Percentiles rank a stretch among this genome's conserved stretches.
These are phyloP conservation scores for Sphaerolaimus hirsutus DNA, from an alignment of 2,888 invertebrate species.

Conservation along the genomic window DNA sequence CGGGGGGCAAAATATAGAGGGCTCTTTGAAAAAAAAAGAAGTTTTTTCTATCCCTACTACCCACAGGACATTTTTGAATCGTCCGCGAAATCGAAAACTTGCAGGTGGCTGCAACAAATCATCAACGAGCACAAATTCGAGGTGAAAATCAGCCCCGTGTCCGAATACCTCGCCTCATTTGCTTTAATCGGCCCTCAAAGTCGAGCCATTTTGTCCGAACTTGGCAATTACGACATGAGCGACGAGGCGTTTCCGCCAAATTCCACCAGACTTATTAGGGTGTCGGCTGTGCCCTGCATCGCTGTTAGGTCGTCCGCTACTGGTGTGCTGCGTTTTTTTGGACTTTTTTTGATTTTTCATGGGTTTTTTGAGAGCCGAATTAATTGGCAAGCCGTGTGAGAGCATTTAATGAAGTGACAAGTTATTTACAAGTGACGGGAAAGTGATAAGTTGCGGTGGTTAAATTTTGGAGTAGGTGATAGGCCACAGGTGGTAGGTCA, in stretches of 20 bases:
- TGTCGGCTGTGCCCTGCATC: conserved; percentile 19
- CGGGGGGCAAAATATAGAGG: too few species aligned
- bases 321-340: conserved; percentile 14
- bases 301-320: conserved; percentile 27
- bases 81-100: neutral
- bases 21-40: too few species aligned
- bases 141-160: conserved; percentile 13
- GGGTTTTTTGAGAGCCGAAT: neutral
- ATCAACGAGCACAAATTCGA: conserved; percentile 12
- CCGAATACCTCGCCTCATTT: conserved; percentile 15
- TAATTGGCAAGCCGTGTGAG: too few species aligned
- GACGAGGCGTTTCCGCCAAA: conserved; percentile 26
- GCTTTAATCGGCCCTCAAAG: conserved; percentile 17
- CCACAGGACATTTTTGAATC: too few species aligned
- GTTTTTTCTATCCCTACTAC: too few species aligned
- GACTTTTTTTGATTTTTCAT: neutral
- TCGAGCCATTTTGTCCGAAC: conserved; percentile 19
- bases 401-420: too few species aligned
- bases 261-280: conserved; percentile 16
- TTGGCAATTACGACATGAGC: conserved; percentile 21
- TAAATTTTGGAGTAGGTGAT: too few species aligned
- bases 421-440: too few species aligned
- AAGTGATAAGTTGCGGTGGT: too few species aligned
- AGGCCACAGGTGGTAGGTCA: too few species aligned
- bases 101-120: conserved; percentile 11